These are phyloP conservation scores for Phasia obesa DNA, from an alignment of 2,888 invertebrate species.

Conservation along the genomic window DNA sequence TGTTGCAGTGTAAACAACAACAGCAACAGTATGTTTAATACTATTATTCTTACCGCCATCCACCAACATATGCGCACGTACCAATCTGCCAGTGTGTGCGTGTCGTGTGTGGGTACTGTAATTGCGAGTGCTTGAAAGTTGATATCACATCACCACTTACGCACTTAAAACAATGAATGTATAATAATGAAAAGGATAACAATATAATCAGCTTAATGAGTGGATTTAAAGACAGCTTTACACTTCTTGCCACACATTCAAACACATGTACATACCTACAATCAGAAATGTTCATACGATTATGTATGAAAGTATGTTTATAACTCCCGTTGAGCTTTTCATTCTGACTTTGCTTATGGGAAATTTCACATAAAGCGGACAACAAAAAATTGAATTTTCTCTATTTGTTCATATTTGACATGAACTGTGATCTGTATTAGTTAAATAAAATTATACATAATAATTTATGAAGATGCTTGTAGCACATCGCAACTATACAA, in stretches of 20 bases:
- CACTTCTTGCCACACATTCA: conserved; percentile 49
- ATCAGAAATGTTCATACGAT: no score
- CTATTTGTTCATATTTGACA: no score
- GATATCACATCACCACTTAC: conserved; percentile 66
- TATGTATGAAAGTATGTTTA: neutral
- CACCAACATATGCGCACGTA: conserved; percentile 21
- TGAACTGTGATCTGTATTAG: no score
- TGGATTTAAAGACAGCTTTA: conserved; percentile 75
- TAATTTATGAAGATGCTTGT: no score
- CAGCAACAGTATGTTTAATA: conserved; percentile 31
- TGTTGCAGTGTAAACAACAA: conserved; percentile 24
- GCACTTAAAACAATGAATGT: conserved; percentile 70
- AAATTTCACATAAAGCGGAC: no score
- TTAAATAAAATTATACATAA: no score
- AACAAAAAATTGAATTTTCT: no score
- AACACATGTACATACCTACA: neutral
- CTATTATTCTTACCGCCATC: conserved; percentile 50
- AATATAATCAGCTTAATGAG: conserved; percentile 81
- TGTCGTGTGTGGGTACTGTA: conserved; percentile 68
- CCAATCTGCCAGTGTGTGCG: conserved; percentile 17
- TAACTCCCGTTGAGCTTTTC: no score
- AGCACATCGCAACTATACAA: no score
- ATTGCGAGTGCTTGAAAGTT: conserved; percentile 71
- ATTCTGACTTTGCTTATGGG: no score
- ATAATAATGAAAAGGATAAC: conserved; percentile 80